Percentiles rank a stretch among this genome's conserved stretches.
These are phyloP conservation scores for Sylvicola cinctus DNA, from an alignment of 2,888 invertebrate species.

Conservation along the genomic window DNA sequence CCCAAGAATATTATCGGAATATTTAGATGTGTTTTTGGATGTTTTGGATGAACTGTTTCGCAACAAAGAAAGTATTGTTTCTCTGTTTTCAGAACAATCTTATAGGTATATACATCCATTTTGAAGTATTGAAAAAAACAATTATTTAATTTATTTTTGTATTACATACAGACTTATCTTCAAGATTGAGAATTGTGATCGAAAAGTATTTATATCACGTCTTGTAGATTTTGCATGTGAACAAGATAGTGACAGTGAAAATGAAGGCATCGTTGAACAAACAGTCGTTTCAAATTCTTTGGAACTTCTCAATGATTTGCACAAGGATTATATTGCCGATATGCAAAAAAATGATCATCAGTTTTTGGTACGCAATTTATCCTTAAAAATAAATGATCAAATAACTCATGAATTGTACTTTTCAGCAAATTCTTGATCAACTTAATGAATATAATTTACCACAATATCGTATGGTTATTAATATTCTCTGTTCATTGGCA, in stretches of 20 bases:
- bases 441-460: conserved; percentile 48
- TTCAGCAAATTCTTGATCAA: conserved; percentile 46
- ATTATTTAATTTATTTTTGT: no score
- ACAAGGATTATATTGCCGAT: conserved; percentile 16
- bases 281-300: conserved; percentile 11
- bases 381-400: not conserved
- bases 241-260: not conserved
- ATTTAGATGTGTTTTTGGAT: conserved; percentile 32
- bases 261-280: no score
- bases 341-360: conserved; percentile 21
- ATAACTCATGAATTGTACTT: not conserved
- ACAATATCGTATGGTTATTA: conserved; percentile 58
- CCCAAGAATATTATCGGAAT: conserved; percentile 31
- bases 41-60: conserved; percentile 33
- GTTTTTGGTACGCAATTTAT: conserved; percentile 13
- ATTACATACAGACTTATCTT: conserved; percentile 20
- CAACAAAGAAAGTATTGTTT: conserved; percentile 28
- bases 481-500: conserved; percentile 54
- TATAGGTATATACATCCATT: conserved; percentile 24
- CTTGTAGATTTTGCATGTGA: conserved; percentile 5
- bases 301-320: conserved; percentile 17
- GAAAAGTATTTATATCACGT: conserved; percentile 18
- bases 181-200: conserved; percentile 16
- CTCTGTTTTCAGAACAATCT: conserved; percentile 35
- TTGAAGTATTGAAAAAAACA: no score